Percentiles rank a stretch among this genome's conserved stretches.
Conservation (phyloP, 2,113 vertebrate genomes). For the Lycaon pictus region DNA sequence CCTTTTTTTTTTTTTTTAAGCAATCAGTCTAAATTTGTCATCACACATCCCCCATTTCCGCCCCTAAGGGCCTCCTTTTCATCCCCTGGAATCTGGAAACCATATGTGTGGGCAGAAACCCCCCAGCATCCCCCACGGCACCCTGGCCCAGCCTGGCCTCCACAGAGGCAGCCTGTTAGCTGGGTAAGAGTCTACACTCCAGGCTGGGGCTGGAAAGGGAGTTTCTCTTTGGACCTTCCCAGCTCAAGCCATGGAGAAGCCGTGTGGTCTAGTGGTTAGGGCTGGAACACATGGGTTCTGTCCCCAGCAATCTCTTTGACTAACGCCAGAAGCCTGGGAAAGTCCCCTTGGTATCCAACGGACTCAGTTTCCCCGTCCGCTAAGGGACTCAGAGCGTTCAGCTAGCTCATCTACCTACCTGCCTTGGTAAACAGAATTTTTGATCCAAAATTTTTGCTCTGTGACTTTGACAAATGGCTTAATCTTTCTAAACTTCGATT, state of each 20-base stretch:
- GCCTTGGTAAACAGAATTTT: background rate
- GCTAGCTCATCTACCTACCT: background rate
- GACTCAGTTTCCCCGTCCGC: slow-evolving; percentile 79
- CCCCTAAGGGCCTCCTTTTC: slow-evolving; percentile 77
- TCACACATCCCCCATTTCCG: slow-evolving; percentile 80
- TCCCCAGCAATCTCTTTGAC: slow-evolving; percentile 72
- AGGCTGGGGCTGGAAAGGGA: slow-evolving; percentile 77
- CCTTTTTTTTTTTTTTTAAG: slow-evolving; percentile 66
- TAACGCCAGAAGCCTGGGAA: slow-evolving; percentile 69
- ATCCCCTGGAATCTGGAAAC: slow-evolving; percentile 81
- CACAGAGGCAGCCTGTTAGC: background rate
- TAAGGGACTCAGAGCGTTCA: background rate
- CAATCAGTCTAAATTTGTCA: slow-evolving; percentile 84
- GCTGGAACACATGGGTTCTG: slow-evolving; percentile 67
- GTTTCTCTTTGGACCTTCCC: slow-evolving; percentile 84
- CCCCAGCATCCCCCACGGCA: slow-evolving; percentile 77
- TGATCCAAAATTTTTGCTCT: slow-evolving; percentile 32
- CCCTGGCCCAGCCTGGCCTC: slow-evolving; percentile 47
- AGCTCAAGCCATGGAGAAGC: slow-evolving; percentile 72
- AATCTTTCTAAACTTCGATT: slow-evolving; percentile 54
- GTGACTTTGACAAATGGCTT: slow-evolving; percentile 39
- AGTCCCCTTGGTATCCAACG: slow-evolving; percentile 63
- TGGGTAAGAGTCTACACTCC: slow-evolving; percentile 58
- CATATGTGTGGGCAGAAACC: slow-evolving; percentile 81
- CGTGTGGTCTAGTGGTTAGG: slow-evolving; percentile 83